Evolutionary conservation across 2,888 invertebrate genomes (phyloP).

Genomic region (Megaustenia siamemsis): DNA sequence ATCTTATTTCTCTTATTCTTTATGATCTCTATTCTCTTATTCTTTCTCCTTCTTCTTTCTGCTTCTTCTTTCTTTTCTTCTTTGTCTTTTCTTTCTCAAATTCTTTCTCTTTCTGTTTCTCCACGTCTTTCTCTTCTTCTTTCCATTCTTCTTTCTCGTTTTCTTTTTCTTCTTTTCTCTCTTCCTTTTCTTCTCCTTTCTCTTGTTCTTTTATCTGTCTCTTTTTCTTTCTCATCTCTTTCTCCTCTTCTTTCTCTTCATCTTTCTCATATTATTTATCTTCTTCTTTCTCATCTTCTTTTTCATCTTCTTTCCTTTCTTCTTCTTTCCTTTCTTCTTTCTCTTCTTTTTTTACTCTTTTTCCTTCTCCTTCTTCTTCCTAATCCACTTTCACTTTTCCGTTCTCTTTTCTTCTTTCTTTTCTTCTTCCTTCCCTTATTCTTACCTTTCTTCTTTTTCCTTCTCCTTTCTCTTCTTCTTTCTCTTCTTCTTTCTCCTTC

Average conservation of each 20-base stretch:
- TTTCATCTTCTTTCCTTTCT: background rate
- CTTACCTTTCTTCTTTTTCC: no score
- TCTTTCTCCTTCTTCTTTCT: background rate
- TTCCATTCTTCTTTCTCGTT: background rate
- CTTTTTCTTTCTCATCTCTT: background rate
- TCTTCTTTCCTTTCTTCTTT: background rate
- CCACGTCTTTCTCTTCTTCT: background rate
- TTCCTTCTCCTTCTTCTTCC: no score
- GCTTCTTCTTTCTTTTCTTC: background rate
- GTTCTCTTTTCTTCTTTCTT: no score
- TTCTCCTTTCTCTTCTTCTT: background rate
- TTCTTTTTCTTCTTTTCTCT: background rate
- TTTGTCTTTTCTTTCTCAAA: background rate
- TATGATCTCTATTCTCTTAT: background rate
- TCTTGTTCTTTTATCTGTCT: background rate
- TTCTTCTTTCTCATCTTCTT: background rate
- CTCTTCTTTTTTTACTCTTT: background rate
- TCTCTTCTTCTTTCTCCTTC: background rate
- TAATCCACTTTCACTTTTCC: background rate
- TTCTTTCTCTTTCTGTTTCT: background rate
- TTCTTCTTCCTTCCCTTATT: background rate
- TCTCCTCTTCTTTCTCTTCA: background rate
- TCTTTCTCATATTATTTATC: background rate
- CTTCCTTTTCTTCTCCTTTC: background rate
- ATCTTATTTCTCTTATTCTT: background rate